These are phyloP conservation scores for Numenius arquata DNA, from an alignment of 2,113 vertebrate species.

Conservation along the genomic window DNA sequence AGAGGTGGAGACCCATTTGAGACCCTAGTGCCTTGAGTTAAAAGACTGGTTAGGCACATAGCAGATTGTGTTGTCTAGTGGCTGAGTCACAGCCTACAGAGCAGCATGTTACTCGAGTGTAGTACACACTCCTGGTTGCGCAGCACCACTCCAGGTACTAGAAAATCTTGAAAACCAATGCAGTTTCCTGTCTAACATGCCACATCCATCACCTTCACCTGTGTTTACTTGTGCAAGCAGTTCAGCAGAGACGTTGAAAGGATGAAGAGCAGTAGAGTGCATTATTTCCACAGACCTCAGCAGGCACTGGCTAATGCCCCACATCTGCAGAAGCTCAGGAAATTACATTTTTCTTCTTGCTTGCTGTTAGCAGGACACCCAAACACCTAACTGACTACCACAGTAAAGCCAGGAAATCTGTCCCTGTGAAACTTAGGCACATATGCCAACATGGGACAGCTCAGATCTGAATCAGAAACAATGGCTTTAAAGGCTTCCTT, in stretches of 20 bases:
- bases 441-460: neutral
- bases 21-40: neutral
- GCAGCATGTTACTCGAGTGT: rapidly evolving
- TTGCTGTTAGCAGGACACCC: neutral
- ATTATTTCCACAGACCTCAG: neutral
- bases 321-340: neutral
- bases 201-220: neutral
- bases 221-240: neutral
- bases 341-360: neutral
- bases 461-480: neutral
- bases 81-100: neutral
- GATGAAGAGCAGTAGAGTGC: neutral
- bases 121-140: neutral
- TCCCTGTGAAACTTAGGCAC: neutral
- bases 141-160: neutral
- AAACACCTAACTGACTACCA: neutral
- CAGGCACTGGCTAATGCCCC: neutral
- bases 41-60: neutral
- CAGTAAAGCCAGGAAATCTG: neutral
- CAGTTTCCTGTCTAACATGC: neutral
- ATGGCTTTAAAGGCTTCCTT: neutral
- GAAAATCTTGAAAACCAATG: neutral
- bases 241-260: neutral
- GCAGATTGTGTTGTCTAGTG: neutral
- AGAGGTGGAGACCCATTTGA: neutral